These are phyloP conservation scores for Ophiothrix spiculata DNA, from an alignment of 35 echinoderm and acorn worm genomes.

Conservation along the genomic window DNA sequence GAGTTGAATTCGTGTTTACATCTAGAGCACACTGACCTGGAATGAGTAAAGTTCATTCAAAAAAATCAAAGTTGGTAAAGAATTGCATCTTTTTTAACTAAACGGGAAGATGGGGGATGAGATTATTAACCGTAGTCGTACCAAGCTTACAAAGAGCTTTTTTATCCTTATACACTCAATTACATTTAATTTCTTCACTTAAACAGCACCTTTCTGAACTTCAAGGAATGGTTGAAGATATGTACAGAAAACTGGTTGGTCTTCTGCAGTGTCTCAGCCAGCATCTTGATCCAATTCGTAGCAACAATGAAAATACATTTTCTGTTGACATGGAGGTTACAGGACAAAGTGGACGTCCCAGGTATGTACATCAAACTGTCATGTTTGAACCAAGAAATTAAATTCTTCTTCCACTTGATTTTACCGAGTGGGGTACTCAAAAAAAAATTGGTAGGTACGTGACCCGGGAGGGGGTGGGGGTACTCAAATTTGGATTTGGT, in stretches of 20 bases:
- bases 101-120: too few relatives aligned
- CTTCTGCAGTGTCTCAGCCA: background rate
- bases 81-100: too few relatives aligned
- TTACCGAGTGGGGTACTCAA: background rate
- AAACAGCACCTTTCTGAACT: background rate
- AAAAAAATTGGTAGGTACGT: background rate
- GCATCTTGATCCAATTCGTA: background rate
- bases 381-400: background rate
- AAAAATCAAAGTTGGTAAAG: too few relatives aligned
- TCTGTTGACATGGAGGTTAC: background rate
- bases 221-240: background rate
- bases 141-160: too few relatives aligned
- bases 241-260: background rate
- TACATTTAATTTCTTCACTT: background rate
- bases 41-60: too few relatives aligned
- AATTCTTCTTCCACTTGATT: background rate
- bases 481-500: background rate
- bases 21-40: too few relatives aligned
- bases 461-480: background rate
- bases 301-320: background rate
- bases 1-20: too few relatives aligned
- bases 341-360: background rate
- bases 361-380: background rate
- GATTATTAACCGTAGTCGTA: too few relatives aligned
- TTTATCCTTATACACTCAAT: too few relatives aligned